Percentiles rank a stretch among this genome's conserved stretches.
These are phyloP conservation scores for Lophius americanus DNA, from an alignment of 2,797 vertebrate species.

Conservation along the genomic window DNA sequence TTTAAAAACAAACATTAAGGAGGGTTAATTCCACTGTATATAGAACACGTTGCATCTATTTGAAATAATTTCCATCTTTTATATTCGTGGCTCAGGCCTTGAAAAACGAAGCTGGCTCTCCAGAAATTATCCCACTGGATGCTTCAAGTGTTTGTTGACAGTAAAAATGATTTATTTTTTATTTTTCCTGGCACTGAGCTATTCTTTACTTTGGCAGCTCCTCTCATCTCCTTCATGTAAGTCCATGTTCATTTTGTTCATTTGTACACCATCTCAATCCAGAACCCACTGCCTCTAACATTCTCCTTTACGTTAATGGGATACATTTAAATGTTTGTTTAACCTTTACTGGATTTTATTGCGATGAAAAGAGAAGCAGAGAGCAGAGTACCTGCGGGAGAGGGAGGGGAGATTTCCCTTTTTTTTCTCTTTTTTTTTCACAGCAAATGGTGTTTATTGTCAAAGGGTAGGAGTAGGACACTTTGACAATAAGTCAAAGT, in stretches of 20 bases:
- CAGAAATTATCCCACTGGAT: not conserved
- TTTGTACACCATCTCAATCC: constrained; percentile 22
- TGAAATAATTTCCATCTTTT: not conserved
- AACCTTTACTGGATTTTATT: constrained; percentile 76
- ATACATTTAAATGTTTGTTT: constrained; percentile 81
- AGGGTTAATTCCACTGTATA: not conserved
- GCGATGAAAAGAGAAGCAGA: constrained; percentile 47
- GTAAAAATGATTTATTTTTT: constrained; percentile 5
- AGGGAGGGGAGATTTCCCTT: not conserved
- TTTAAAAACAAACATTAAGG: not conserved
- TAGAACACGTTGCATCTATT: not conserved
- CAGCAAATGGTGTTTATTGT: constrained; percentile 81
- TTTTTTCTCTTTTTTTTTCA: constrained; percentile 74
- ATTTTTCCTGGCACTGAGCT: constrained; percentile 18
- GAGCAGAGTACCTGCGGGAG: not conserved
- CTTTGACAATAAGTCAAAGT: no score
- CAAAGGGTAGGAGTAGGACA: no score
- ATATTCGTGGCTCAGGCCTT: no score
- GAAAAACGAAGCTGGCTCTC: not conserved
- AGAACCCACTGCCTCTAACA: constrained; percentile 25
- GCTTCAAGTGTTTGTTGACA: constrained; percentile 7
- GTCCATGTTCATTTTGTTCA: constrained; percentile 21
- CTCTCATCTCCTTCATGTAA: not conserved
- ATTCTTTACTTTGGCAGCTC: constrained; percentile 46
- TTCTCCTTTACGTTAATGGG: constrained; percentile 74